Conservation (phyloP, 2,113 vertebrate genomes). For the Spilogale gracilis region DNA sequence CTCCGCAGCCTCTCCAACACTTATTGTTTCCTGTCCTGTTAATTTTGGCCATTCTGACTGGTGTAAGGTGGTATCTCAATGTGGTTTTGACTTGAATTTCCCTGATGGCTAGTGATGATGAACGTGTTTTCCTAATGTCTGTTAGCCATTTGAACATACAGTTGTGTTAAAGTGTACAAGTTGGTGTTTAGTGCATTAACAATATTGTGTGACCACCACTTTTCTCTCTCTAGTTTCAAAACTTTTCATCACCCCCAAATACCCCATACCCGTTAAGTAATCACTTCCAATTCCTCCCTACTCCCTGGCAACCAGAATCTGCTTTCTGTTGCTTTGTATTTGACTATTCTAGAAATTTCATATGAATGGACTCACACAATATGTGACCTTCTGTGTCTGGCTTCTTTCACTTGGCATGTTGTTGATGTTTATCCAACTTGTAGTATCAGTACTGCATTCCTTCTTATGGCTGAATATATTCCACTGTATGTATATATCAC, state of each 20-base stretch:
- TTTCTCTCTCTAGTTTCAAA: background rate
- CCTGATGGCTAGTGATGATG: too few species aligned
- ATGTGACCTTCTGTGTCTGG: background rate
- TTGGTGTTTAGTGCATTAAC: background rate
- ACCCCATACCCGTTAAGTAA: background rate
- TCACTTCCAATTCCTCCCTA: background rate
- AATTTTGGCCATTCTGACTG: too few species aligned
- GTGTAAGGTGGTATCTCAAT: too few species aligned
- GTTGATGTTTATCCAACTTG: background rate
- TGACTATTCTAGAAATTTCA: background rate
- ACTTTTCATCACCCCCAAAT: background rate
- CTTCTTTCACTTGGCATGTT: background rate
- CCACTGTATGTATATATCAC: background rate
- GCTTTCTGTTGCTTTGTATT: background rate
- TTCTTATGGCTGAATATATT: background rate
- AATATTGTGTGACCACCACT: background rate
- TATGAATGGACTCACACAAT: background rate
- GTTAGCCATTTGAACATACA: background rate
- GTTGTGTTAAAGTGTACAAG: background rate
- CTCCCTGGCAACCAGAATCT: background rate
- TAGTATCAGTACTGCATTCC: background rate
- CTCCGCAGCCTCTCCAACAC: too few species aligned
- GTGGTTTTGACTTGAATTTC: too few species aligned
- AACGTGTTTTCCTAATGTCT: too few species aligned
- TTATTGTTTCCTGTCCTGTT: too few species aligned